Evolutionary conservation across 2,888 invertebrate genomes (phyloP).

Genomic region (Oxyscelio sp.): DNA sequence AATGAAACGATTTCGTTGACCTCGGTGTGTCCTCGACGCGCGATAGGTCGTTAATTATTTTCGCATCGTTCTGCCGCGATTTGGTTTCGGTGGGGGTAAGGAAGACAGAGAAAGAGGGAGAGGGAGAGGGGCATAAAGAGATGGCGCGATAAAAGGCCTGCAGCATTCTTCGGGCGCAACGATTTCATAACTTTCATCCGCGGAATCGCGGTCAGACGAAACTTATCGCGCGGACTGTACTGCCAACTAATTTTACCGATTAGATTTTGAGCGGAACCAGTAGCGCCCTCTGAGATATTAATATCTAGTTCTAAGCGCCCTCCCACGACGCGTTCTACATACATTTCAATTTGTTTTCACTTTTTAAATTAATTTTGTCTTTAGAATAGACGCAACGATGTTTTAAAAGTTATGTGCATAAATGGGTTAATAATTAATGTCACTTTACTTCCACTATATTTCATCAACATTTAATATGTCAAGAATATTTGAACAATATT

Average conservation of each 20-base stretch:
- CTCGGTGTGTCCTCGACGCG: conserved; percentile 68
- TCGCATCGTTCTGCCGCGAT: conserved; percentile 62
- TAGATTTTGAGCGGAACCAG: conserved; percentile 77
- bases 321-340: too few relatives aligned
- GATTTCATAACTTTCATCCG: conserved; percentile 85
- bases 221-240: conserved; percentile 84
- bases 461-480: too few relatives aligned
- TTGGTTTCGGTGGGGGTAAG: conserved; percentile 27
- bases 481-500: too few relatives aligned
- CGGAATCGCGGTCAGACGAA: conserved; percentile 84
- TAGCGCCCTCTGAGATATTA: conserved; percentile 4
- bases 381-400: too few relatives aligned
- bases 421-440: too few relatives aligned
- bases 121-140: conserved; percentile 17
- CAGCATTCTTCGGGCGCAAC: conserved; percentile 77
- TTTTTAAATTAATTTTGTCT: too few relatives aligned
- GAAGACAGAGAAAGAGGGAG: conserved; percentile 24
- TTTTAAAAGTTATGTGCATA: too few relatives aligned
- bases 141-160: conserved; percentile 59
- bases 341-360: not conserved
- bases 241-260: conserved; percentile 86
- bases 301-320: not conserved
- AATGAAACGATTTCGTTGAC: conserved; percentile 67
- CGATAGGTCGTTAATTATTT: conserved; percentile 73
- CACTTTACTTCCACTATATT: too few relatives aligned